Evolutionary conservation across 2,113 vertebrate species (phyloP).

Genomic region (Merops nubicus): DNA sequence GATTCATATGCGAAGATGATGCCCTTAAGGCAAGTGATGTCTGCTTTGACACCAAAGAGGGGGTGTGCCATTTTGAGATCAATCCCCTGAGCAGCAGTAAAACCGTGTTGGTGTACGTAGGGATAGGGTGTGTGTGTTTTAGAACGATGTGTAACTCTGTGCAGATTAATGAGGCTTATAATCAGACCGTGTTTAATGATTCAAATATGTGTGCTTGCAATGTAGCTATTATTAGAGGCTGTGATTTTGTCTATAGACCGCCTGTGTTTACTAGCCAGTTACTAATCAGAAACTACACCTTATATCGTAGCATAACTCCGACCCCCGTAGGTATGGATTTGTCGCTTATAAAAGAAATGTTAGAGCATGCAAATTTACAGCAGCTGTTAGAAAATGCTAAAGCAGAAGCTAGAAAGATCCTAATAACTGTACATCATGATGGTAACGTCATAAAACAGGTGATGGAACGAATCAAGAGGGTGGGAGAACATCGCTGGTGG

Average conservation of each 20-base stretch:
- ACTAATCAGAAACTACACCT: conserved; percentile 57
- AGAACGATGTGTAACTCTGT: conserved; percentile 18
- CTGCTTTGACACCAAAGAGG: conserved; percentile 65
- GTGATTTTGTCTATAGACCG: conserved; percentile 46
- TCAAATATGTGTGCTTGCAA: conserved; percentile 64
- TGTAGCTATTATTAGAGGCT: conserved; percentile 58
- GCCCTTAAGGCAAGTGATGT: conserved; percentile 43
- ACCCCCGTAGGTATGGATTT: conserved; percentile 59
- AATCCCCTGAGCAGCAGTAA: conserved; percentile 33
- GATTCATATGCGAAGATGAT: conserved; percentile 59
- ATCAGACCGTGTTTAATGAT: conserved; percentile 17
- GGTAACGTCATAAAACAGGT: conserved; percentile 59
- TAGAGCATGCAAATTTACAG: conserved; percentile 43
- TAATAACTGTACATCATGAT: conserved; percentile 46
- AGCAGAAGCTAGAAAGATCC: conserved; percentile 49
- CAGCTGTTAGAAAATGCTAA: conserved; percentile 63
- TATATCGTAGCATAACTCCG: conserved; percentile 43
- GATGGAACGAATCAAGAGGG: conserved; percentile 46
- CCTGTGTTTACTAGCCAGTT: conserved; percentile 37
- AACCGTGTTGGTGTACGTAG: conserved; percentile 4
- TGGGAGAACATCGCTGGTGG: conserved; percentile 61
- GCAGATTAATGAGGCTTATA: conserved; percentile 48
- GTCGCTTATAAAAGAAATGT: conserved; percentile 46
- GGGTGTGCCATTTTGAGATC: conserved; percentile 65
- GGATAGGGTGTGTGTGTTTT: conserved; percentile 51